A percentile compares a stretch with the other conserved stretches of the same genome.
These are phyloP conservation scores for Acanthopleura granulata DNA, from an alignment of 2,888 invertebrate genomes.

Conservation along the genomic window DNA sequence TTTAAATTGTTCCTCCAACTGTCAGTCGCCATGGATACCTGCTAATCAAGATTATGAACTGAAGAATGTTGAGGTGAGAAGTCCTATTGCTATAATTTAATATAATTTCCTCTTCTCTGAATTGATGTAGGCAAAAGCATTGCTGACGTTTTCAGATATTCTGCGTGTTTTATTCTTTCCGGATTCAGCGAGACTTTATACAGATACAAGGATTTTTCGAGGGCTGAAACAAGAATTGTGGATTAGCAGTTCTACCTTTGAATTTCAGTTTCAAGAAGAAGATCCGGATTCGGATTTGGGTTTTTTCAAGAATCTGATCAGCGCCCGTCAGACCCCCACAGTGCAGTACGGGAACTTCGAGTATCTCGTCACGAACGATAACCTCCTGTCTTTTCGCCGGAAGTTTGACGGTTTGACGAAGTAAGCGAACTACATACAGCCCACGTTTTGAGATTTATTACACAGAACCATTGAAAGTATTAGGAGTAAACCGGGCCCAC, in stretches of 20 bases:
- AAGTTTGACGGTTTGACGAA: constrained; percentile 62
- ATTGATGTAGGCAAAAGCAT: no score
- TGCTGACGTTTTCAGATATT: no score
- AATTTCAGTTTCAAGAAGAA: constrained; percentile 38
- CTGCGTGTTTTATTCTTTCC: no score
- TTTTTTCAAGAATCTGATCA: constrained; percentile 43
- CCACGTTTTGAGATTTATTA: no score
- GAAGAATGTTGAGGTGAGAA: constrained; percentile 47
- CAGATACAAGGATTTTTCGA: no score
- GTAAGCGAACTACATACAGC: constrained; percentile 33
- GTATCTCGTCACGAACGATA: constrained; percentile 40
- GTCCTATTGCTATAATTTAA: no score
- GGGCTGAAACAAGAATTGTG: no score
- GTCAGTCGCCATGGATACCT: constrained; percentile 40
- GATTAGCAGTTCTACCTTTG: no score
- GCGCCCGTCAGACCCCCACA: constrained; percentile 45
- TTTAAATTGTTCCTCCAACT: constrained; percentile 28
- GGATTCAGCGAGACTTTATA: no score
- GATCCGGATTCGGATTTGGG: constrained; percentile 31
- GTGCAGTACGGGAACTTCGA: constrained; percentile 54
- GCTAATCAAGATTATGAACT: constrained; percentile 33
- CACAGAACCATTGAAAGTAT: no score
- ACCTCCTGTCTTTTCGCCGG: constrained; percentile 61
- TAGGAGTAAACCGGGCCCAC: no score
- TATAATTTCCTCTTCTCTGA: no score